Evolutionary conservation across 2,888 invertebrate species (phyloP).

Genomic region (Calameuta pallipes): DNA sequence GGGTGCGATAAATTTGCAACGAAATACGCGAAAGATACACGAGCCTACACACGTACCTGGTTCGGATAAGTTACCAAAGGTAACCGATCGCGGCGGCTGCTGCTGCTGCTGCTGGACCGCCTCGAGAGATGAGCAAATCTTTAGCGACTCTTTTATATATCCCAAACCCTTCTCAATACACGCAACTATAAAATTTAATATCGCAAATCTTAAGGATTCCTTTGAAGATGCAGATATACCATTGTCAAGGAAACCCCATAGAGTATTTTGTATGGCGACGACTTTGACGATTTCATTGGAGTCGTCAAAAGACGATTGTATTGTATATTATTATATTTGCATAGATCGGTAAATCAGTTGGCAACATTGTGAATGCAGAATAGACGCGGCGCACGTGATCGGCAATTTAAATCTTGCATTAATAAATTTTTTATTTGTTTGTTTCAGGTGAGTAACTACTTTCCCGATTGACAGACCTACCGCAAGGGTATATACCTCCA

Average conservation of each 20-base stretch:
- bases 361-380: background rate
- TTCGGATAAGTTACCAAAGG: conserved; percentile 4
- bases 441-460: conserved; percentile 52
- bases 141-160: background rate
- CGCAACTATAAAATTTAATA: background rate
- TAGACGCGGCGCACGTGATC: background rate
- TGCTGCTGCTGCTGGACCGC: background rate
- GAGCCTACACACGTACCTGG: conserved; percentile 19
- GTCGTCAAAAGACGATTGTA: background rate
- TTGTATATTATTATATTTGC: background rate
- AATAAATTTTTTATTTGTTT: conserved; percentile 27
- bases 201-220: background rate
- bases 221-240: background rate
- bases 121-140: background rate
- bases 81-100: conserved; percentile 2
- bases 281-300: background rate
- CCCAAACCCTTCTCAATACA: background rate
- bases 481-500: conserved; percentile 24
- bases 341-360: background rate
- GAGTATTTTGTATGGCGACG: background rate
- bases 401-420: background rate
- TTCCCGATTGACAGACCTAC: conserved; percentile 8
- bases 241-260: background rate
- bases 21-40: conserved; percentile 44
- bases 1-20: conserved; percentile 50